Evolutionary conservation across 2,888 invertebrate species (phyloP).

Genomic region (Tribolium freemani): DNA sequence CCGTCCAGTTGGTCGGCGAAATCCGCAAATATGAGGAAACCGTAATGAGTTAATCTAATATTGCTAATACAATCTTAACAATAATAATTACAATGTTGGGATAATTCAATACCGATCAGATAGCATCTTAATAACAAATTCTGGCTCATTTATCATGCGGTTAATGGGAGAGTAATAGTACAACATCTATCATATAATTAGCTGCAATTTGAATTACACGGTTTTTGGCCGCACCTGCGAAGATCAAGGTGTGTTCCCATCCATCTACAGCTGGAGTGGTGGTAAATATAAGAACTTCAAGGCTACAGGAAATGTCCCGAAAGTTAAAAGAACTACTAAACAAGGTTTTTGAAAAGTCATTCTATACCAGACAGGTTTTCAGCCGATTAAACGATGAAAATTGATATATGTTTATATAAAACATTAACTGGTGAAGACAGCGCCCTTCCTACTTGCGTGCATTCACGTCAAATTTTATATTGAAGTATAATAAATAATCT

Average conservation of each 20-base stretch:
- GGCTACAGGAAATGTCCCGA: conserved; percentile 50
- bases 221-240: conserved; percentile 63
- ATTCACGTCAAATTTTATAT: conserved; percentile 45
- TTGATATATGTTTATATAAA: conserved; percentile 41
- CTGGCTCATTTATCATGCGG: conserved; percentile 56
- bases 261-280: conserved; percentile 52
- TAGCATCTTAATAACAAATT: conserved; percentile 47
- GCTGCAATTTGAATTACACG: conserved; percentile 62
- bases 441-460: conserved; percentile 46
- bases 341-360: conserved; percentile 38
- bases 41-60: conserved; percentile 26
- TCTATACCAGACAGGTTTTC: conserved; percentile 33
- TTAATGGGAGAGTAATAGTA: conserved; percentile 57
- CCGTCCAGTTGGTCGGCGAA: no score
- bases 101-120: conserved; percentile 45
- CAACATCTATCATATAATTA: conserved; percentile 61
- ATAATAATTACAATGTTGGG: conserved; percentile 39
- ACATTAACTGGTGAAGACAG: conserved; percentile 46
- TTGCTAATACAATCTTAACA: conserved; percentile 40
- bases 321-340: conserved; percentile 40
- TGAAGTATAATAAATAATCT: conserved; percentile 45
- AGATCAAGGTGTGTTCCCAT: conserved; percentile 56
- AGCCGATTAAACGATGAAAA: conserved; percentile 34
- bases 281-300: conserved; percentile 50
- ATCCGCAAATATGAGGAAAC: background rate